Percentiles rank a stretch among this genome's conserved stretches.
Conservation (phyloP, 1,140 invertebrate genomes). For the Drosophila bipectinata region DNA sequence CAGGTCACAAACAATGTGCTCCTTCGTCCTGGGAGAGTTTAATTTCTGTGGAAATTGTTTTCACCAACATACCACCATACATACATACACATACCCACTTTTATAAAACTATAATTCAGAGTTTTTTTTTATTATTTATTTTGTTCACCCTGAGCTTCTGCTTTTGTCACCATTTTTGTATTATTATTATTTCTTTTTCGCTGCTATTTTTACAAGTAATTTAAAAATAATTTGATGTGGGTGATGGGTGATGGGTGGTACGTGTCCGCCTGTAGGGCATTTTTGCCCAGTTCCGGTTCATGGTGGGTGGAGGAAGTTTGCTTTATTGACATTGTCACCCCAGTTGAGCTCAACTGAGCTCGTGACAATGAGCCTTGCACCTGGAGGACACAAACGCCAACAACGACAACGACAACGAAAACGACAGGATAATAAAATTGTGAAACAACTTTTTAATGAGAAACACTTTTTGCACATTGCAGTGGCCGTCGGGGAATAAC, state of each 20-base stretch:
- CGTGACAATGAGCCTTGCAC: slow-evolving; percentile 61
- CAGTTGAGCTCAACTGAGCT: slow-evolving; percentile 35
- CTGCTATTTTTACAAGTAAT: slow-evolving; percentile 72
- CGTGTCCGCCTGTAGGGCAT: slow-evolving; percentile 1
- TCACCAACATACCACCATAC: slow-evolving; percentile 13
- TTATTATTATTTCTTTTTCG: slow-evolving; percentile 4
- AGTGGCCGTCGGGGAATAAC: slow-evolving; percentile 25
- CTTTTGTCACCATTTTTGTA: slow-evolving; percentile 21
- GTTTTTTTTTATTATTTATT: neutral
- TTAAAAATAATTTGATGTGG: slow-evolving; percentile 76
- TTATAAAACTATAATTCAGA: slow-evolving; percentile 35
- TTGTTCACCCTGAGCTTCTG: slow-evolving; percentile 16
- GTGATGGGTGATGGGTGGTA: slow-evolving; percentile 3
- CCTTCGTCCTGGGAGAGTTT: slow-evolving; percentile 16
- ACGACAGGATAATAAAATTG: slow-evolving; percentile 74
- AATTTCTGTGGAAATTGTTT: slow-evolving; percentile 48
- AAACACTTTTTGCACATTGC: slow-evolving; percentile 78
- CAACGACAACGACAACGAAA: slow-evolving; percentile 19
- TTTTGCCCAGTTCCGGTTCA: slow-evolving; percentile 18
- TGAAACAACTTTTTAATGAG: slow-evolving; percentile 79
- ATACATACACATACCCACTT: too few relatives aligned
- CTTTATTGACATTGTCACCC: slow-evolving; percentile 79
- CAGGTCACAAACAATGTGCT: slow-evolving; percentile 5
- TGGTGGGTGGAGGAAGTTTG: slow-evolving; percentile 43
- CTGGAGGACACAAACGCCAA: slow-evolving; percentile 27